Conservation (phyloP, 2,888 invertebrate genomes). For the Trisateles emortualis region DNA sequence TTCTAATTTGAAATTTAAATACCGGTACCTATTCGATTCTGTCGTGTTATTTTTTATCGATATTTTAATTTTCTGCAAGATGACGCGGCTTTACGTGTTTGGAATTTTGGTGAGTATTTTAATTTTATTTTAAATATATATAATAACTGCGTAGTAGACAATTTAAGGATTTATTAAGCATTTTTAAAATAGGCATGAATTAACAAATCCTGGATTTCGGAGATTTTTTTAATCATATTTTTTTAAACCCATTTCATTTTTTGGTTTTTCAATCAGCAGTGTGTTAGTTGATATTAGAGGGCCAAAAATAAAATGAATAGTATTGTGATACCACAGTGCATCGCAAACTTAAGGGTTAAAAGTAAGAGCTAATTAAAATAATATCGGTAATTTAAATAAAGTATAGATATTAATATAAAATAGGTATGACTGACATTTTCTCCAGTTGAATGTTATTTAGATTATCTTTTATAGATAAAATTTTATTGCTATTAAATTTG, state of each 20-base stretch:
- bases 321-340: too few species aligned
- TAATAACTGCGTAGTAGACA: neutral
- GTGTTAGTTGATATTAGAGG: too few species aligned
- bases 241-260: too few species aligned
- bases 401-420: neutral
- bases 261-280: too few species aligned
- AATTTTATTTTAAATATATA: slow-evolving; percentile 3
- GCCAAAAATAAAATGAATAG: too few species aligned
- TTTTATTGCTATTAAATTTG: neutral
- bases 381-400: too few species aligned
- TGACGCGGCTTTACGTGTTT: slow-evolving; percentile 56
- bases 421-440: neutral
- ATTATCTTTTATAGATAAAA: neutral
- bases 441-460: neutral
- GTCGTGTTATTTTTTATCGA: slow-evolving; percentile 43
- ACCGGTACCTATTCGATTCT: slow-evolving; percentile 25
- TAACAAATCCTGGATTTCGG: too few species aligned
- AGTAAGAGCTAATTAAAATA: too few species aligned
- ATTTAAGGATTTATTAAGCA: neutral
- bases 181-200: neutral
- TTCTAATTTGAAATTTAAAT: slow-evolving; percentile 39
- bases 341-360: too few species aligned
- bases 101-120: slow-evolving; percentile 63
- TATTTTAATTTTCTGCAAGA: slow-evolving; percentile 39
- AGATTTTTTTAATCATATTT: too few species aligned